A percentile compares a stretch with the other conserved stretches of the same genome.
Conservation (phyloP, 2,797 vertebrate species). For the Oophaga sylvatica region DNA sequence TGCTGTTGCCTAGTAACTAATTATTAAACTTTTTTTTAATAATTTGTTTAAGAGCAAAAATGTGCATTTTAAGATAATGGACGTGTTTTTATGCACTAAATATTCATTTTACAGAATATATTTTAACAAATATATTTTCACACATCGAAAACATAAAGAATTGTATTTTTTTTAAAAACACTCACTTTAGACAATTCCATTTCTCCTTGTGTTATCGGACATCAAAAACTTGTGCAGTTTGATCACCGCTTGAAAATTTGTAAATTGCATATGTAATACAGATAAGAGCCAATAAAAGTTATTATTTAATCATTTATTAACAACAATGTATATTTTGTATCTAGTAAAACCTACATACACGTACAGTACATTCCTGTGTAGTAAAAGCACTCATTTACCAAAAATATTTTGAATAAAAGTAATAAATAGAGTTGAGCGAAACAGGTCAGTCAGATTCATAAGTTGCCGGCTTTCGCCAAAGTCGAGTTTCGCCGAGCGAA, state of each 20-base stretch:
- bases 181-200: not conserved
- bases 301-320: not conserved
- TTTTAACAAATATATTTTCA: conserved; percentile 11
- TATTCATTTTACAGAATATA: not conserved
- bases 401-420: too few relatives aligned
- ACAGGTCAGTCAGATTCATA: too few relatives aligned
- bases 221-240: not conserved
- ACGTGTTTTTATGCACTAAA: conserved; percentile 2
- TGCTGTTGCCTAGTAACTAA: conserved; percentile 31
- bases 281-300: not conserved
- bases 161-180: not conserved
- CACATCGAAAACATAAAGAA: not conserved
- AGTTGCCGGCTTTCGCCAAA: too few relatives aligned
- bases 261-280: not conserved
- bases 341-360: not conserved
- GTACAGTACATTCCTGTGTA: too few relatives aligned
- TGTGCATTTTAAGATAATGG: conserved; percentile 11
- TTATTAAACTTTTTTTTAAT: not conserved
- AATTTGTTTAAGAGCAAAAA: not conserved
- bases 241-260: not conserved
- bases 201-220: not conserved
- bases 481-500: too few relatives aligned
- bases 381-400: too few relatives aligned
- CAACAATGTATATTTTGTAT: not conserved
- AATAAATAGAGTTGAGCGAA: too few relatives aligned